Evolutionary conservation across 2,888 invertebrate species (phyloP), one percentile per base, ranked within the genome.

Genomic region (Lepetodrilus schrolli): DNA sequence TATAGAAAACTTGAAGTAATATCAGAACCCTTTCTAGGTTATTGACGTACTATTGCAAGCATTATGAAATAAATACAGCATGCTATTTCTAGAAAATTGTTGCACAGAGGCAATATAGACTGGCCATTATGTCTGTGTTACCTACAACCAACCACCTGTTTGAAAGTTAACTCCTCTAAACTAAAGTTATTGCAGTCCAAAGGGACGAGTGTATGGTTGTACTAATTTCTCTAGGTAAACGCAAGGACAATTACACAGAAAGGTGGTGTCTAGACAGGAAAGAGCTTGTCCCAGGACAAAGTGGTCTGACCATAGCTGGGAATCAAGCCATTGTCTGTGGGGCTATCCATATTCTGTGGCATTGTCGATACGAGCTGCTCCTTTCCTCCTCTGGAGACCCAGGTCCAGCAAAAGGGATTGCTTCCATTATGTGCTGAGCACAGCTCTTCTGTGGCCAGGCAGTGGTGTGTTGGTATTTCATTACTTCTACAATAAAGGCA

Each of bases 201-300:
- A 13, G 43, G 43, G 43, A 43, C 17, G 43, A 17, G 13, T 13
- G 43, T 13, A 43, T 43, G 43, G 43, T 43, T 30, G 17, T 30
- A 17, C 30, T 58, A 58, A 58, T 13, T 30, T 26, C 58, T 13
- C 5, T 34, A 58, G 58, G 58, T n/a, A 58, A 58, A 58, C 34
- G 58, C 30, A 58, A 30, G 26, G 58, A 58, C 58, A 58, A 58
- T 58, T 58, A 58, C n/a, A 17, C 30, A n/a, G 58, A 58, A 30
- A 23, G 26, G 21, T 30, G 13, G n/a, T 30, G 58, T 58, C 58
- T 58, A 58, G 58, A 58, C 58, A 58, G 17, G 34, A 34, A 17
- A 30, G 21, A 58, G 26, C 30, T 17, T 23, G 58, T 17, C 3
- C 48, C 58, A 26, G 8, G 58, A 26, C 30, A 21, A 10, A 58